Evolutionary conservation across 2,113 vertebrate genomes (phyloP), one percentile per base, ranked within the genome.

Genomic region (Podarcis raffonei): DNA sequence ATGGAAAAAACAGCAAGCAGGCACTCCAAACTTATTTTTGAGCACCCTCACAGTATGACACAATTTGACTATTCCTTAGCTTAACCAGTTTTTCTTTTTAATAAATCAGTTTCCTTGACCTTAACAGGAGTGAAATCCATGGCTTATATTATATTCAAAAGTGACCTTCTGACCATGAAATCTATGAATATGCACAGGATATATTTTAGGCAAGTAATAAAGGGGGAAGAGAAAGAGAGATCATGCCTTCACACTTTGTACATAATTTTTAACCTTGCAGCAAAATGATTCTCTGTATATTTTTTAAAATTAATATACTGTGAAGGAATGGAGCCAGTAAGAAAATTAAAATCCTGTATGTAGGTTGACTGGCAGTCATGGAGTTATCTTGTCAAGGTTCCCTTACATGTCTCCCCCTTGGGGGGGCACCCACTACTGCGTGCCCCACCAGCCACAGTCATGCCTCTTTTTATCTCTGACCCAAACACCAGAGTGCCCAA

Each of bases 61-160:
- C 30, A 42, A 86, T 78, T 42, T 85, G 53, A 76, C 66, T 77
- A 86, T 78, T 65, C 69, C 57, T 85, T 77, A 22, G 23, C 32
- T 78, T 37, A 78, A 77, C 74, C 25, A 66, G 74, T 27, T 30
- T 86, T 84, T 86, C 37, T 39, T 86, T 84, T 86, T 57, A n/a
- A 77, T 77, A 66, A 48, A 78, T 77, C 65, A 86, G 48, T 78
- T 66, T 27, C 25, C 59, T 23, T 86, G 84, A 77, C 35, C 59
- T 86, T 86, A 48, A 65, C 72, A 66, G 22, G 25, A 78, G 74
- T 37, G 48, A 66, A 86, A 13, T 48, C 59, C 66, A 59, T 78
- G 84, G 37, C 18, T 78, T 42, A 18, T 42, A 42, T 66, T 86
- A 66, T 23, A 86, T 20, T 86, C 74, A 78, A n/a, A 86, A 22